Base-by-base conservation (phyloP, 2,113 vertebrate genomes). In the Actenoides hombroni region DNA sequence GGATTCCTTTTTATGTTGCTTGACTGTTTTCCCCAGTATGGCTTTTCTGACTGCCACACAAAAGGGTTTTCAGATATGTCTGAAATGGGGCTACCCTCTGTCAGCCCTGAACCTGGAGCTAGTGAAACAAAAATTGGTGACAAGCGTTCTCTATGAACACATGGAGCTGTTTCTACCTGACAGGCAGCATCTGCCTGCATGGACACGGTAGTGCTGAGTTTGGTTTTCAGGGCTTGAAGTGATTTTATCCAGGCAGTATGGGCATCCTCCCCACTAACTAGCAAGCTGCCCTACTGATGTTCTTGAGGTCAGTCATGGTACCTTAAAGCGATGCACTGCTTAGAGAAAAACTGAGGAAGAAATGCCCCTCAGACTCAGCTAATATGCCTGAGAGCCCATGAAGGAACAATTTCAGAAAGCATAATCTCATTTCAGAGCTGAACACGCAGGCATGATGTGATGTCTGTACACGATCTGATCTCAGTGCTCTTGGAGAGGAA, bases 381-480 rank as follows among this genome's bases (percentile, higher is more conserved):
- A 86, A 76, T 21, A 13, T 23, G 81, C 44, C 69, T 48, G 26
- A 26, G 48, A 96, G 53, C 29, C 8, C 53, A 65, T 42, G 65
- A 53, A 83, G 81, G 23, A 87, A 73, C 63, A 63, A 68, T 59
- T 84, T 70, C 64, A 89, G 42, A 46, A 92, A 80, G 0, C 4
- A 88, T 46, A 77, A 1, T 6, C 86, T 19, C 39, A 39, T 56
- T 92, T 93, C 78, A 92, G 70, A 79, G 44, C 33, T 75, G 86
- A 96, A 60, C 5, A 7, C 2, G 3, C 73, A 97, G 77, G 91
- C 56, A 28, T 64, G 91, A 91, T 94, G 86, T 82, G 91, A 95
- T 95, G 93, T 95, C 92, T 95, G 86, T 51, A 53, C 26, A 9
- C 2, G 81, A 96, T 95, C 86, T 96, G 95, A 95, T 96, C 91